Conservation (phyloP, 64 coral and sea anemone genomes). For the Pocillopora verrucosa region DNA sequence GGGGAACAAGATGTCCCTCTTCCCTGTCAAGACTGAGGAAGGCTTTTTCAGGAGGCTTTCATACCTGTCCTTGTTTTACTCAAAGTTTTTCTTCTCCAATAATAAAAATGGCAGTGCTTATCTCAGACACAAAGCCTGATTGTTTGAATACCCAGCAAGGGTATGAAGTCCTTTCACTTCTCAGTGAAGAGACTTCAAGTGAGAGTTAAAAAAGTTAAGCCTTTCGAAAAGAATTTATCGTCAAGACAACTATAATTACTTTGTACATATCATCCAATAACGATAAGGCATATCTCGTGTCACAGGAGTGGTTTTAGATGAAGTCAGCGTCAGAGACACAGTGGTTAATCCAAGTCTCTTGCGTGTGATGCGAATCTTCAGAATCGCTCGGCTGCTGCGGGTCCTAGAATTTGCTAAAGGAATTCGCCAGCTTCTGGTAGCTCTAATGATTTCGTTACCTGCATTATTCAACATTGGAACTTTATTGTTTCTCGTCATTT, state of each 20-base stretch:
- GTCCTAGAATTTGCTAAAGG: constrained; percentile 91
- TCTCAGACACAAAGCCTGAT: too few species aligned
- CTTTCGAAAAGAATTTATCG: background rate
- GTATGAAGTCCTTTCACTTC: too few species aligned
- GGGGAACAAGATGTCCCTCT: too few species aligned
- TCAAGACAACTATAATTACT: background rate
- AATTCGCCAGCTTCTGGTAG: constrained; percentile 78
- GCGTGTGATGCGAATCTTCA: constrained; percentile 81
- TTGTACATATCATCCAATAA: background rate
- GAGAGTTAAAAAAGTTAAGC: background rate
- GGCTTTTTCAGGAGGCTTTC: too few species aligned
- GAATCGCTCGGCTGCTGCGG: constrained; percentile 86
- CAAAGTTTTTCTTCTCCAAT: too few species aligned
- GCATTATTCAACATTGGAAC: constrained; percentile 90
- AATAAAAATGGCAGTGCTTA: too few species aligned
- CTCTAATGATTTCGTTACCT: constrained; percentile 84
- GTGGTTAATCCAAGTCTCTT: constrained; percentile 84
- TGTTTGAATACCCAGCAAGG: too few species aligned
- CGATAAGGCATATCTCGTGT: background rate
- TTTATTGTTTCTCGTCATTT: constrained; percentile 79
- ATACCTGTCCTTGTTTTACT: too few species aligned
- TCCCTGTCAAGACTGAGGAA: too few species aligned
- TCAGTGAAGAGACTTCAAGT: too few species aligned
- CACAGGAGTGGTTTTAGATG: constrained; percentile 75
- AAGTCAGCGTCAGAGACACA: constrained; percentile 61